Conservation (phyloP, 2,888 invertebrate species). For the Apodemia zela region DNA sequence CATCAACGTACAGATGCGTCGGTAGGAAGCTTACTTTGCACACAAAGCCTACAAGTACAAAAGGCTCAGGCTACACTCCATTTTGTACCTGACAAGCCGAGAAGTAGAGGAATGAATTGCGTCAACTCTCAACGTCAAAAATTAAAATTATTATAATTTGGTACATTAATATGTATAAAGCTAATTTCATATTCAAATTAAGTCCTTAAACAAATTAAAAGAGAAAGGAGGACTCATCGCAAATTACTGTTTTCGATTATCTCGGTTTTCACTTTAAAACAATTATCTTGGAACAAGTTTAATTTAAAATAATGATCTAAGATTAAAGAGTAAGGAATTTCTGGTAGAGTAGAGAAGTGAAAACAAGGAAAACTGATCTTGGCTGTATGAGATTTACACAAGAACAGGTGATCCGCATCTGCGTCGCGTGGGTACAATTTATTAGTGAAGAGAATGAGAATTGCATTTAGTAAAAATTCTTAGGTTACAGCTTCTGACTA, state of each 20-base stretch:
- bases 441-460: no score
- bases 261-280: slow-evolving; percentile 1
- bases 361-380: no score
- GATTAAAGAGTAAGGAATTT: no score
- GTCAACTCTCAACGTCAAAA: slow-evolving; percentile 52
- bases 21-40: slow-evolving; percentile 76
- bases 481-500: no score
- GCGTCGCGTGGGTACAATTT: no score
- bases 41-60: slow-evolving; percentile 78
- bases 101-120: slow-evolving; percentile 65
- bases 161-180: slow-evolving; percentile 14
- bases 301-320: background rate
- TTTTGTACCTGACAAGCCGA: slow-evolving; percentile 73
- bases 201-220: slow-evolving; percentile 13
- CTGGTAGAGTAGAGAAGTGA: no score
- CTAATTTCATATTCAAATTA: slow-evolving; percentile 3
- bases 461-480: no score
- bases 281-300: background rate
- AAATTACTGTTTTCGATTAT: slow-evolving; percentile 10
- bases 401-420: no score
- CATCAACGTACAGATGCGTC: slow-evolving; percentile 75
- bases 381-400: no score
- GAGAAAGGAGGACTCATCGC: background rate
- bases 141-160: slow-evolving; percentile 27
- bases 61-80: slow-evolving; percentile 72